phyloP scores from a whole-genome alignment of 2,888 invertebrate species.

The Tipula vernalis region DNA sequence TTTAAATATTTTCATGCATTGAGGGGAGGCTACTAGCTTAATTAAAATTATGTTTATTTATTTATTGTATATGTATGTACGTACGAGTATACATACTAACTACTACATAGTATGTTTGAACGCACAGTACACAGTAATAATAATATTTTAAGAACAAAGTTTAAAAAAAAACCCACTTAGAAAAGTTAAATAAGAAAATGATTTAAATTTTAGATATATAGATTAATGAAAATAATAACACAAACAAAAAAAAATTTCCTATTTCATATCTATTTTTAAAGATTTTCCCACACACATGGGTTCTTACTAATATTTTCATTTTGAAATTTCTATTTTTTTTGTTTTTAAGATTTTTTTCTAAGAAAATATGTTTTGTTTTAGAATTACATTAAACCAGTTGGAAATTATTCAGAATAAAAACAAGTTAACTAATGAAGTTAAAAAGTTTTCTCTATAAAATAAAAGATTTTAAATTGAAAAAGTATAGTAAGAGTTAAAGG shows the following conservation, averaged over 20 bases:
- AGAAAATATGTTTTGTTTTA: background rate
- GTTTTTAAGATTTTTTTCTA: background rate
- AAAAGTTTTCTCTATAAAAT: background rate
- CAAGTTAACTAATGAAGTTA: background rate
- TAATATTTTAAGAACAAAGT: background rate
- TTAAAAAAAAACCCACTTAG: background rate
- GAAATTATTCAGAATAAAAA: background rate
- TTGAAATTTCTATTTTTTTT: background rate
- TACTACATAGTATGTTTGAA: background rate
- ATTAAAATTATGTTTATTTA: background rate
- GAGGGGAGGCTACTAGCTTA: background rate
- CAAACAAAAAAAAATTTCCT: background rate
- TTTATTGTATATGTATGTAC: background rate
- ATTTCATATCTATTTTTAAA: background rate
- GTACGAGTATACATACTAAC: background rate
- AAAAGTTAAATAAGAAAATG: background rate
- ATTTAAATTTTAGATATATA: background rate
- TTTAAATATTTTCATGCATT: background rate
- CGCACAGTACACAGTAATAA: background rate
- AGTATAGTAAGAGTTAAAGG: too few species aligned
- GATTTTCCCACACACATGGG: background rate
- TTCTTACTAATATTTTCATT: background rate
- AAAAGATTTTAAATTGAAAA: too few species aligned
- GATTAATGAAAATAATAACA: background rate
- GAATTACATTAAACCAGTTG: background rate